A percentile compares a stretch with the other conserved stretches of the same genome.
Evolutionary conservation across 2,888 invertebrate species (phyloP).

Genomic region (Volucella inflata): DNA sequence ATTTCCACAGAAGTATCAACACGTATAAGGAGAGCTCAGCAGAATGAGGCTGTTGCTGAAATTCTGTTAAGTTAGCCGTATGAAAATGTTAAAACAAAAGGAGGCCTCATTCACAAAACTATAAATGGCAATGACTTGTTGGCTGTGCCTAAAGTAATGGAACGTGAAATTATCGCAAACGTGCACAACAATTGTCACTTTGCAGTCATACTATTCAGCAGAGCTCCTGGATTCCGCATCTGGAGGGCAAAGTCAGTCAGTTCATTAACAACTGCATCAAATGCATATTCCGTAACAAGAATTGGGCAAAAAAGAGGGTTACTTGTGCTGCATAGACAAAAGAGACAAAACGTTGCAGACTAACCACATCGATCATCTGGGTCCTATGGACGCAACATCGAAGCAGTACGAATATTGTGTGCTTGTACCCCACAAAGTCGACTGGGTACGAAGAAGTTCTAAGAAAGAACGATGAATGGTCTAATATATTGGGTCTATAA

Average conservation of each 20-base stretch:
- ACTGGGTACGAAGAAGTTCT: constrained; percentile 38
- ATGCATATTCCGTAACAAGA: constrained; percentile 60
- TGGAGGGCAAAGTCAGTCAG: constrained; percentile 44
- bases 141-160: no score
- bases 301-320: constrained; percentile 80
- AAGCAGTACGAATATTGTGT: constrained; percentile 15
- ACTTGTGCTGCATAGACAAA: constrained; percentile 74
- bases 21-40: constrained; percentile 40
- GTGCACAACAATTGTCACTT: no score
- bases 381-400: no score
- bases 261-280: constrained; percentile 55
- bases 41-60: constrained; percentile 40
- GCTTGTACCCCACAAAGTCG: constrained; percentile 51
- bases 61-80: constrained; percentile 49
- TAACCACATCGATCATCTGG: no score
- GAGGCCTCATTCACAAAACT: no score
- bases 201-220: neutral
- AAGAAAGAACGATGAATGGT: neutral
- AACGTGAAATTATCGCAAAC: no score
- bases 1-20: constrained; percentile 26
- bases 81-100: constrained; percentile 35
- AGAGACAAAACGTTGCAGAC: no score
- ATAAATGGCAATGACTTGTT: no score
- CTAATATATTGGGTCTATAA: constrained; percentile 2
- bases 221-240: constrained; percentile 53